Evolutionary conservation across 2,113 vertebrate species (phyloP).

Genomic region (Heptranchias perlo): DNA sequence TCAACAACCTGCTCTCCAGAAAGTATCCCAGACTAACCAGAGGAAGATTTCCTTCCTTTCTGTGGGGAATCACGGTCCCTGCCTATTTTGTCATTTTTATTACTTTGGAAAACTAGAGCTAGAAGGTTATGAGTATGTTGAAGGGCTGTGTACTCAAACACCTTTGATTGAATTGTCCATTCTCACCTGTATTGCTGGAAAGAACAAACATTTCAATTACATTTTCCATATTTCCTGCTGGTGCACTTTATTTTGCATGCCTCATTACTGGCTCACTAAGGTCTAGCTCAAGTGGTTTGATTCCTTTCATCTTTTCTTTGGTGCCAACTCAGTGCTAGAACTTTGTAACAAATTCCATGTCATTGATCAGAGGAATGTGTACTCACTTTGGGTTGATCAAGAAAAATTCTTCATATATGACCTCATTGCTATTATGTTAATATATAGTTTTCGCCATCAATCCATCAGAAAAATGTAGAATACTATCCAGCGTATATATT

Average conservation of each 20-base stretch:
- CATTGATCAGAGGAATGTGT: not conserved
- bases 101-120: not conserved
- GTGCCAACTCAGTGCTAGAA: not conserved
- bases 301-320: not conserved
- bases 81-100: not conserved
- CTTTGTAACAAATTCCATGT: not conserved
- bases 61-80: not conserved
- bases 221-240: not conserved
- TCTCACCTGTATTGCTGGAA: not conserved
- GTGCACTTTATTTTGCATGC: not conserved
- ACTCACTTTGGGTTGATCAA: not conserved
- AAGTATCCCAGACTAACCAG: not conserved
- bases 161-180: not conserved
- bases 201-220: not conserved
- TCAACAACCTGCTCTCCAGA: not conserved
- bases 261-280: not conserved
- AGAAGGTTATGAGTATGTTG: not conserved
- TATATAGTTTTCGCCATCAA: not conserved
- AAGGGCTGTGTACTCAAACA: not conserved
- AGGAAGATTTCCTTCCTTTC: not conserved
- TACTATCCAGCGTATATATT: not conserved
- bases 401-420: not conserved
- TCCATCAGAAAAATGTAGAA: not conserved
- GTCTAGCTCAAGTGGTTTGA: not conserved
- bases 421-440: not conserved